Percentiles rank a stretch among this genome's conserved stretches.
Evolutionary conservation across 92 coral and sea anemone species (phyloP).

Genomic region (Diadumene lineata): DNA sequence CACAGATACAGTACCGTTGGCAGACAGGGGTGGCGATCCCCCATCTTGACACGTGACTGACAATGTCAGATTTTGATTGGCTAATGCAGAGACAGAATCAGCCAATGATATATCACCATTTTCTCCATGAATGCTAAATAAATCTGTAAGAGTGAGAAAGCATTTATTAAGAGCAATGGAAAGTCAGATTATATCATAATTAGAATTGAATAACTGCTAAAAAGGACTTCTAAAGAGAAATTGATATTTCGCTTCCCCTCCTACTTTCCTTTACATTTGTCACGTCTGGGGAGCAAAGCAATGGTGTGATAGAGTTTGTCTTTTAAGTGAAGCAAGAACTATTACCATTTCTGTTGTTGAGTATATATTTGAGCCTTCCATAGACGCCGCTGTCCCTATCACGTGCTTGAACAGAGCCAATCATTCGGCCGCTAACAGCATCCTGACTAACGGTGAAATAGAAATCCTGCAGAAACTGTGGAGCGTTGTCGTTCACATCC

Average conservation of each 20-base stretch:
- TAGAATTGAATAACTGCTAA: too few species aligned
- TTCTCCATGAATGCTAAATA: slow-evolving; percentile 1
- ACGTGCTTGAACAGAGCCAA: slow-evolving; percentile 40
- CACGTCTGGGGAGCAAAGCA: too few species aligned
- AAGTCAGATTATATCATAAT: too few species aligned
- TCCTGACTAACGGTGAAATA: slow-evolving; percentile 37
- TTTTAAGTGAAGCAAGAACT: too few species aligned
- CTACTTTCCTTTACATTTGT: too few species aligned
- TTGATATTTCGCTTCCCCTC: too few species aligned
- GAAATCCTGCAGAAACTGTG: slow-evolving; percentile 27
- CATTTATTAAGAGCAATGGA: too few species aligned
- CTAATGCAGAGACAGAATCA: slow-evolving; percentile 6
- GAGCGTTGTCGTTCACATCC: slow-evolving; percentile 66
- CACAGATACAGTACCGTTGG: slow-evolving; percentile 46
- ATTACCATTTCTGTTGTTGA: slow-evolving; percentile 14
- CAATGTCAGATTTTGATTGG: slow-evolving; percentile 37
- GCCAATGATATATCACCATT: slow-evolving; percentile 32
- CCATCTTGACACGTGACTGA: slow-evolving; percentile 47
- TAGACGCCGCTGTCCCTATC: slow-evolving; percentile 28
- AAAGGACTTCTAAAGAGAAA: too few species aligned
- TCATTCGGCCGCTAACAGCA: slow-evolving; percentile 22
- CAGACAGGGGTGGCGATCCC: slow-evolving; percentile 52
- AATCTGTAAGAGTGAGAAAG: slow-evolving; percentile 5
- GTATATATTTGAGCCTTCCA: slow-evolving; percentile 27
- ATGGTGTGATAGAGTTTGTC: too few species aligned